Evolutionary conservation across 2,888 invertebrate genomes (phyloP), one percentile per base, ranked within the genome.

Genomic region (Drosophila borborema): DNA sequence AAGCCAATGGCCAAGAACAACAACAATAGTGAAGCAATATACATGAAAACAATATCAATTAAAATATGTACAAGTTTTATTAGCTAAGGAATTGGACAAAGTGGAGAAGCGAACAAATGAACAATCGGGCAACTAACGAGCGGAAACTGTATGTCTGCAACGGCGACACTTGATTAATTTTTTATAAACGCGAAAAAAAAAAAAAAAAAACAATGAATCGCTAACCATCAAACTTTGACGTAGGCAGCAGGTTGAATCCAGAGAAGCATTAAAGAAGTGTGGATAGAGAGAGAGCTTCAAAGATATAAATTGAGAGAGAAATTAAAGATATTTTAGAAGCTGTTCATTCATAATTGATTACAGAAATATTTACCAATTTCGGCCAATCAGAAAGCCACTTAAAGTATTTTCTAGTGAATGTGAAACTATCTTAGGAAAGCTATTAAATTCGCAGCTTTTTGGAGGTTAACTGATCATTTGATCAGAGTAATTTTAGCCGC

Each of bases 31-130:
- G 40, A n/a, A 31, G 18, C 54, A 58, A 61, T 56, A 69, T 60
- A 69, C 80, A 74, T 75, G 76, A 60, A 77, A 77, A 81, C 77
- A 76, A 77, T 81, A 77, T 81, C 81, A 77, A 77, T 77, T 77
- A 77, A 77, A 70, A 81, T 81, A 78, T 81, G 65, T 72, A 74
- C 72, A 77, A 77, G 81, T 77, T 77, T 71, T 80, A 63, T 77
- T 80, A 62, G 55, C 65, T 49, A 62, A 63, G 63, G 65, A 70
- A 75, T 70, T 55, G 56, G 48, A 80, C 64, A 63, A 56, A 66
- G 49, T 72, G 48, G 43, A 48, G 61, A 71, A 12, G 28, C 40
- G 61, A 14, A 36, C 70, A 53, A 48, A 16, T n/a, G 41, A 59
- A 40, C 43, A 56, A 36, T 20, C 23, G 69, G 38, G 58, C 59